Base-by-base conservation (phyloP, 2,797 vertebrate genomes). In the Arctocebus calabarensis region DNA sequence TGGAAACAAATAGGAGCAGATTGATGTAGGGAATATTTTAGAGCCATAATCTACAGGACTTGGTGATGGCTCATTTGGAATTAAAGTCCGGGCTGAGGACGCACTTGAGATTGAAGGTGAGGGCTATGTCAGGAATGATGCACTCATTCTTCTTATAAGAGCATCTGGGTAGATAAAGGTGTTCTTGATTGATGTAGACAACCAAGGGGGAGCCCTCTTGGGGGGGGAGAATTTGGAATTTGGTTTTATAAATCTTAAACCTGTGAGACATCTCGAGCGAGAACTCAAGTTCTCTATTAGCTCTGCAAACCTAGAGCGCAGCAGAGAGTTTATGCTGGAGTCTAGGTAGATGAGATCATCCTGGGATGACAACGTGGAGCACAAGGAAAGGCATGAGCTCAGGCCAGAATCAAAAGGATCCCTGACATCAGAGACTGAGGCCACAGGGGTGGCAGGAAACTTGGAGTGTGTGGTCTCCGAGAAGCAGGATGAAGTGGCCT, bases 191-290 rank as follows among this genome's bases (percentile, higher is more conserved):
- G 37, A 70, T 79, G 7, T 1, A n/a, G 19, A 87, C 79, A 40
- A 94, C n/a, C n/a, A 62, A 88, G 7, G 1, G 19, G 14, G 5
- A 89, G 23, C 61, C 83, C 37, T 73, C 27, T 34, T 37, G 52
- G 52, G 45, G 32, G 34, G 34, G 34, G 90, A 61, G 84, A 45
- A 55, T 23, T 70, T 64, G 74, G 83, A 91, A 23, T 94, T 79
- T 74, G 12, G 19, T 82, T 94, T 96, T 88, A 5, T 64, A 81
- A 45, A 61, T 66, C 66, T 79, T 45, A 61, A 83, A 19, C 92
- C 19, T 73, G 32, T 52, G 25, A 96, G 43, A 62, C 20, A 22
- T 87, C 19, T 25, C 55, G 37, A 68, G 14, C 73, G 59, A 84
- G 57, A 90, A 70, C 17, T 73, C 17, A 57, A 68, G 83, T 84